Conservation (phyloP, 2,888 invertebrate species). For the Keiferia lycopersicella region DNA sequence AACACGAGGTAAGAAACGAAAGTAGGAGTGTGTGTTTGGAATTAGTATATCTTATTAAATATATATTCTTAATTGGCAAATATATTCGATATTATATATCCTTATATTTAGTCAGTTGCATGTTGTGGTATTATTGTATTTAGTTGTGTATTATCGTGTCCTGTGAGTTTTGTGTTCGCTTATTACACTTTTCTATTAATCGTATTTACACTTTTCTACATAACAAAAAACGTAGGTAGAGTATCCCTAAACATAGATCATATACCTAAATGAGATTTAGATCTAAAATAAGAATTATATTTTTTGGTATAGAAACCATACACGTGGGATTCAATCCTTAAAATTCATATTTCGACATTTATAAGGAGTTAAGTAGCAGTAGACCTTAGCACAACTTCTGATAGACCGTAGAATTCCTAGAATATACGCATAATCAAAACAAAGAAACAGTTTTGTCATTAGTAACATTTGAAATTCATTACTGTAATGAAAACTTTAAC, state of each 20-base stretch:
- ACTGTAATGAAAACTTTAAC: background rate
- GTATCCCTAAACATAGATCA: background rate
- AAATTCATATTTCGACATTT: background rate
- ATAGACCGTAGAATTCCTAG: background rate
- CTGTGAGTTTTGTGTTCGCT: constrained; percentile 83
- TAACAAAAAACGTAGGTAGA: constrained; percentile 29
- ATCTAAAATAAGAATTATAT: too few species aligned
- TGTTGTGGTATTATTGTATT: constrained; percentile 55
- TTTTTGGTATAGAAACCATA: background rate
- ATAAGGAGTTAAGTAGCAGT: constrained; percentile 7
- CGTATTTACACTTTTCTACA: constrained; percentile 29
- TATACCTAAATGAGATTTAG: constrained; percentile 3
- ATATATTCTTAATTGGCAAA: constrained; percentile 44
- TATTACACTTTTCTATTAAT: constrained; percentile 64
- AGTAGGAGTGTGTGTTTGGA: constrained; percentile 53
- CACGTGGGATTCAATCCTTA: background rate
- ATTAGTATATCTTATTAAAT: constrained; percentile 33
- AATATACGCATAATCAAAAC: background rate
- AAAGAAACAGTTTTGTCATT: background rate
- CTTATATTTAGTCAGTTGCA: constrained; percentile 42
- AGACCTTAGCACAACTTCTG: constrained; percentile 12
- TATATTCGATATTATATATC: constrained; percentile 35
- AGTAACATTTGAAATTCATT: background rate
- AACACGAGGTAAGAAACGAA: constrained; percentile 95
- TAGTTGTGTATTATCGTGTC: constrained; percentile 75